These are phyloP conservation scores for Rotaria sp. DNA, from an alignment of 2,888 invertebrate species.

Conservation along the genomic window DNA sequence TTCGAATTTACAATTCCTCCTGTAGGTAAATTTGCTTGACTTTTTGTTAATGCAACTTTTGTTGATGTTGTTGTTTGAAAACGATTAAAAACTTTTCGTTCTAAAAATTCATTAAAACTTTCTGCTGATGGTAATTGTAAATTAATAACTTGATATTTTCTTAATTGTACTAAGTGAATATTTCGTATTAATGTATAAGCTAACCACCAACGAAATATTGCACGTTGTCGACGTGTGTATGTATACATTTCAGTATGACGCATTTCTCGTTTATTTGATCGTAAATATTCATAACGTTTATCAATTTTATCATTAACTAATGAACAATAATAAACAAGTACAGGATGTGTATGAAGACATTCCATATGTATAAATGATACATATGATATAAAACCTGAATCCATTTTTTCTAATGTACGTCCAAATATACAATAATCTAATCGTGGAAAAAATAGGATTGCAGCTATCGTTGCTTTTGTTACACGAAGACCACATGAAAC, in stretches of 20 bases:
- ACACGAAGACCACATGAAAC: constrained; percentile 39
- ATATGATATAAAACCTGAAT: constrained; percentile 38
- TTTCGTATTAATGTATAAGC: background rate
- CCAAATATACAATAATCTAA: constrained; percentile 40
- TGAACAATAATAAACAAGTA: constrained; percentile 34
- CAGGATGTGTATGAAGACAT: constrained; percentile 40
- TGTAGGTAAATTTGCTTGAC: background rate
- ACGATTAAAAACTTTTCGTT: constrained; percentile 9
- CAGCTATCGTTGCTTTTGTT: constrained; percentile 35
- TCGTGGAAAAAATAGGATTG: constrained; percentile 35
- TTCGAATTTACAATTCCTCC: background rate
- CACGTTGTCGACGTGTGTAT: background rate
- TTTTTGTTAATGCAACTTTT: background rate
- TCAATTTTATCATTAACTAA: background rate
- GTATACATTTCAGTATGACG: background rate
- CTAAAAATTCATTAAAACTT: constrained; percentile 29
- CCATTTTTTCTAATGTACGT: constrained; percentile 34
- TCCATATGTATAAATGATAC: constrained; percentile 40
- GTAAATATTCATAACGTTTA: background rate
- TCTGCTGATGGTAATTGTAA: background rate
- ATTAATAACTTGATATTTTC: background rate
- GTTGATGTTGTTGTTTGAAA: background rate
- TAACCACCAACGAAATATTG: constrained; percentile 3
- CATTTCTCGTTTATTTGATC: background rate
- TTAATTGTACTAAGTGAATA: background rate